Base-by-base conservation (phyloP, 2,113 vertebrate genomes). In the Apteryx owenii region DNA sequence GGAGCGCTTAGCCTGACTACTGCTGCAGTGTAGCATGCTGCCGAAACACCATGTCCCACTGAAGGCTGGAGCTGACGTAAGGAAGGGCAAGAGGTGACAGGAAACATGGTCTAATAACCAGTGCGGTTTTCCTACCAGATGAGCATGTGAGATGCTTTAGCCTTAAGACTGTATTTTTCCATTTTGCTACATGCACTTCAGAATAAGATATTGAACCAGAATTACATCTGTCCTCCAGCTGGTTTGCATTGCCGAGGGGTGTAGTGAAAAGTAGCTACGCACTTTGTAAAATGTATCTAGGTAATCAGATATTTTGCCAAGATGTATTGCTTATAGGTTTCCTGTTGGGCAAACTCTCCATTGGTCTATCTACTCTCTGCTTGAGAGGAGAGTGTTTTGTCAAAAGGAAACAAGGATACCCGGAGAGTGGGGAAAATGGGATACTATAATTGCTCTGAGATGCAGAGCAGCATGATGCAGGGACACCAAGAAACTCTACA, bases 21-120 rank as follows among this genome's bases (percentile, higher is more conserved):
- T 12, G 25, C 0, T 0, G 26, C 70, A 44, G 21, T 29, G 46
- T 44, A 82, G n/a, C 66, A 42, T 3, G 3, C 3, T 51, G 44
- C 40, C 54, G 62, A 23, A 61, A 53, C 68, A 6, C n/a, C 42
- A 0, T 7, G 23, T 85, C 82, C 70, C 62, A 60, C 69, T 79
- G 60, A 26, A 42, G 48, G 26, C 51, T 85, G 82, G 73, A 54
- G 65, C 65, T 38, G 29, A 13, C 15, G 2, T 62, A 60, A 75
- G 70, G 82, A 88, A 78, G 61, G 50, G 40, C 69, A 66, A 78
- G 65, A 94, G 22, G 28, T 71, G 65, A 40, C 75, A 53, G 72
- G 62, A 65, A 58, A 71, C 2, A 0, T 10, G 31, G 3, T 64
- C 62, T 60, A 0, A 38, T 66, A 40, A 28, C 36, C 28, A 40